Evolutionary conservation across 2,888 invertebrate genomes (phyloP), one percentile per base, ranked within the genome.

Genomic region (Eilema depressum): DNA sequence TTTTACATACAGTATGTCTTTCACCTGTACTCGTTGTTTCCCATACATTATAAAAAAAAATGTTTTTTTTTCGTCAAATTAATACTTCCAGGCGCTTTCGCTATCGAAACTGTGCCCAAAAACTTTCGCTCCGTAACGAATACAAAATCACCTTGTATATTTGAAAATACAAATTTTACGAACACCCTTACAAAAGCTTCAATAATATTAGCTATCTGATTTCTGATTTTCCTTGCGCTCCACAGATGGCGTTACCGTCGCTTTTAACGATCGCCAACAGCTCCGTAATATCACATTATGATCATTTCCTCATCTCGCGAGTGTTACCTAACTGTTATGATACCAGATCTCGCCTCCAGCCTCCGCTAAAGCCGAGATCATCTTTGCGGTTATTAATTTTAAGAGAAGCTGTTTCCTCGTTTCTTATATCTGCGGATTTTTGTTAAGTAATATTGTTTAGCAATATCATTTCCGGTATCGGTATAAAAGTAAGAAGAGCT

Each of bases 241-340:
- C 17, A 28, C 61, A 66, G 70, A 70, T 59, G 70, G 70, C 61
- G 67, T 64, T 17, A 56, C 65, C 63, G 70, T 73, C 63, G 75
- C 61, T 26, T 69, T 73, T 75, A 70, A 75, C 76, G 76, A 72
- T 26, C 66, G 56, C 57, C 57, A 14, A 65, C 64, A 47, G 41
- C 65, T 37, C 23, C 23, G 62, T 41, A 41, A 64, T 64, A 64
- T 66, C 33, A 56, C 17, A 71, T 71, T 70, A 78, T 74, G 71
- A 75, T 66, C 66, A 71, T 81, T 77, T 65, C 62, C 69, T 71
- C 68, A 76, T 64, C 64, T 20, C 47, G 28, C 59, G 41, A 57
- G 41, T 64, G 63, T 59, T 64, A 59, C 64, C 64, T 57, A 64
- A 69, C 30, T 69, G 47, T 63, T 25, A 60, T 37, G 41, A 60